Evolutionary conservation across 2,888 invertebrate genomes (phyloP), one percentile per base, ranked within the genome.

Genomic region (Drosophila pseudotalamancana): DNA sequence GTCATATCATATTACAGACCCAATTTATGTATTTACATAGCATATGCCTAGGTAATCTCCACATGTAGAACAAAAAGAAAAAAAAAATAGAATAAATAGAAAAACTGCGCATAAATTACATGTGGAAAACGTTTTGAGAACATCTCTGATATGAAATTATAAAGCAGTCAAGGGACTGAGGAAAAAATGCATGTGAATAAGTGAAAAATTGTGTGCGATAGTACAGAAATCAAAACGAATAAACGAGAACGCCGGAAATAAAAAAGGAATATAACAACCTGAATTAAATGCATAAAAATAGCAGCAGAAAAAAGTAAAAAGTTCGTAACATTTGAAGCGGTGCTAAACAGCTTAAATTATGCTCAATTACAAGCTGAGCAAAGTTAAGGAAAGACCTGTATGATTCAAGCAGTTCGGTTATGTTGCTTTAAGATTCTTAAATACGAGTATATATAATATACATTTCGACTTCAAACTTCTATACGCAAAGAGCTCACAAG

Each of bases 111-210:
- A 72, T 54, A 57, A 53, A 64, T 53, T 48, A 1, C 48, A 39
- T 23, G 32, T 21, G 29, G 21, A 55, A 70, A 77, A 75, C 72
- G 53, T 63, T 65, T 87, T 59, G 81, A 72, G 83, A 45, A 77
- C 90, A 89, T 88, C 89, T 61, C 62, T 61, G 85, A 89, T 88
- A 84, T 65, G 65, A 31, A 55, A 66, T 55, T 46, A 50, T 29
- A 31, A 37, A 35, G 14, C 31, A 40, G 55, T 37, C 29, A 11
- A 56, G 18, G 16, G 40, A 49, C 45, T 45, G 34, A 48, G n/a
- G 53, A 48, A 11, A 34, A 11, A 32, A 19, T 54, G 43, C 66
- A 55, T 56, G 77, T 48, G 57, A 71, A 66, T 39, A 73, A 61
- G 48, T 62, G 60, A 61, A 63, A 56, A 49, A 64, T 59, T 54